A percentile compares a stretch with the other conserved stretches of the same genome.
Conservation (phyloP, 2,797 vertebrate genomes). For the Leptatherina wallacei region DNA sequence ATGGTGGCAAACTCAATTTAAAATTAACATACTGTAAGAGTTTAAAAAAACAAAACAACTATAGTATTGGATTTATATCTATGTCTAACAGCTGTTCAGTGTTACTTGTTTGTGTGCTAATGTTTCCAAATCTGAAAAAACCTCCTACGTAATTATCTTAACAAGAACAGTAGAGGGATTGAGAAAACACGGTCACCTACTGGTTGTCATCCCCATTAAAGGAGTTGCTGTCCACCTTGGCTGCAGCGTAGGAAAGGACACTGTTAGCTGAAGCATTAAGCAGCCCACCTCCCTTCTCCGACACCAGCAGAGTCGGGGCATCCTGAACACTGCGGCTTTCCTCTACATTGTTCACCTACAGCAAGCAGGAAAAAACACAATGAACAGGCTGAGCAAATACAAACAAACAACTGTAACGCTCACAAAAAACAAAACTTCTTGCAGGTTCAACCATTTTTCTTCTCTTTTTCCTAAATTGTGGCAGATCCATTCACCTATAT, state of each 20-base stretch:
- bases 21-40: neutral
- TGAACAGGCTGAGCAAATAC: slow-evolving; percentile 56
- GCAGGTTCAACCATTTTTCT: neutral
- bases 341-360: slow-evolving; percentile 90
- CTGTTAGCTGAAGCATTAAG: slow-evolving; percentile 79
- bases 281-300: slow-evolving; percentile 86
- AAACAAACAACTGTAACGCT: slow-evolving; percentile 55
- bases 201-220: slow-evolving; percentile 66
- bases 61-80: neutral
- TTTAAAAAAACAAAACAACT: neutral
- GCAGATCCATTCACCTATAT: neutral
- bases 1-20: neutral
- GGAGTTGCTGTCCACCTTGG: slow-evolving; percentile 73
- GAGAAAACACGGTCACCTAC: slow-evolving; percentile 62
- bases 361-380: slow-evolving; percentile 55
- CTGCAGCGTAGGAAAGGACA: slow-evolving; percentile 77
- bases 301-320: slow-evolving; percentile 87
- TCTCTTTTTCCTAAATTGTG: neutral
- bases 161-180: neutral
- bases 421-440: slow-evolving; percentile 15
- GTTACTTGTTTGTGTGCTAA: neutral
- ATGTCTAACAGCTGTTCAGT: neutral
- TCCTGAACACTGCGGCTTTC: slow-evolving; percentile 83
- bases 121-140: neutral
- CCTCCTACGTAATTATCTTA: no score